Evolutionary conservation across 2,888 invertebrate genomes (phyloP), one percentile per base, ranked within the genome.

Genomic region (Ypsolopha sequella): DNA sequence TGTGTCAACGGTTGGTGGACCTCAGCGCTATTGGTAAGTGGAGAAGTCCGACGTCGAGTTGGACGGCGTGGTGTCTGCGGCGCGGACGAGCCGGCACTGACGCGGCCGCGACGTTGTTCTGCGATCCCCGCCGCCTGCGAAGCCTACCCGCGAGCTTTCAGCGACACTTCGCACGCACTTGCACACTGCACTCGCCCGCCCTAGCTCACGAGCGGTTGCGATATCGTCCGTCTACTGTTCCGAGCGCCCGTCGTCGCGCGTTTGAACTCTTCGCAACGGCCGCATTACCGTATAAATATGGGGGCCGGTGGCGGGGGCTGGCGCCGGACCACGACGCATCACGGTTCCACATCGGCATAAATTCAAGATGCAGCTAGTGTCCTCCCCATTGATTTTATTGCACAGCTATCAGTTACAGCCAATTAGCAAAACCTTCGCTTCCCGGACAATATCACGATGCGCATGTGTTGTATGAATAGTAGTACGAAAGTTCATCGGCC

Each of bases 11-110:
- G 33, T 46, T 46, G 7, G 43, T 35, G 9, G 39, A 39, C 39
- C 39, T 39, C 39, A n/a, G 39, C 36, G 36, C 7, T 7, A 8
- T n/a, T 36, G 33, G 49, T 14, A n/a, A n/a, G 9, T 10, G 33
- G 49, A 33, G 34, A 7, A 10, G 49, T 10, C 43, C 70, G 64
- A 51, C 57, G 44, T 43, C 44, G 51, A 43, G 52, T 43, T 43
- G 44, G 48, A 50, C 33, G 73, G 73, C 86, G 86, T 86, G 77
- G 68, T 77, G 70, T 74, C 77, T 68, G 70, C 73, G 84, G 84
- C 86, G 80, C 86, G 86, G 85, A 84, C 82, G 81, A 82, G 82
- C 85, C 86, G 86, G 86, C 86, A 86, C 86, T 86, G 84, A 81
- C 79, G 81, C 80, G 77, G 66, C 68, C 24, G 68, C 68, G 68